phyloP scores from a whole-genome alignment of 2,888 invertebrate species.

The Platycnemis pennipes region DNA sequence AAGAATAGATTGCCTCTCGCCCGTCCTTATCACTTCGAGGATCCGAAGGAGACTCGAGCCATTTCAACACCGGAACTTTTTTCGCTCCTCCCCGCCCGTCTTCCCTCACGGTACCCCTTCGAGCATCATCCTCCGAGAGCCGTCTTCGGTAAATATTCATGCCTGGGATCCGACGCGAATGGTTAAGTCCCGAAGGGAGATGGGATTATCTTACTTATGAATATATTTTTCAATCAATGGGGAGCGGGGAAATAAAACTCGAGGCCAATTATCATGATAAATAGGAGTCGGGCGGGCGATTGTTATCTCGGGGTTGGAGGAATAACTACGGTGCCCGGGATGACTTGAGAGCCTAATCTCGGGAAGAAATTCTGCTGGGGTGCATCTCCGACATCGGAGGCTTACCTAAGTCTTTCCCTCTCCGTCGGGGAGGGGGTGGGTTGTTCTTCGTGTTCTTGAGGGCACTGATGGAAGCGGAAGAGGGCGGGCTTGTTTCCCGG shows the following conservation, averaged over 20 bases:
- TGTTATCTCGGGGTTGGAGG: background rate
- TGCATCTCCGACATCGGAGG: background rate
- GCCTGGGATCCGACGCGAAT: background rate
- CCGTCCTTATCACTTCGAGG: background rate
- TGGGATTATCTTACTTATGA: constrained; percentile 44
- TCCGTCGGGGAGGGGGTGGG: background rate
- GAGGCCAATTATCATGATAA: constrained; percentile 56
- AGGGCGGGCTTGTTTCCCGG: background rate
- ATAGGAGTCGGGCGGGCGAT: constrained; percentile 8
- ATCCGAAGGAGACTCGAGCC: background rate
- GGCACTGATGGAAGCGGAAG: background rate
- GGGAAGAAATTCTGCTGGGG: constrained; percentile 33
- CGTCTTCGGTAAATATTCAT: constrained; percentile 6
- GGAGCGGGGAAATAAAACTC: background rate
- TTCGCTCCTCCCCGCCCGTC: background rate
- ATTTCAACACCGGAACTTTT: background rate
- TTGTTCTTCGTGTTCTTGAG: background rate
- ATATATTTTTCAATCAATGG: constrained; percentile 50
- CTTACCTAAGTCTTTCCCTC: background rate
- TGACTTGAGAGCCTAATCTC: constrained; percentile 40
- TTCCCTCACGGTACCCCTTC: background rate
- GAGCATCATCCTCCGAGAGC: background rate
- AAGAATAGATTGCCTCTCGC: background rate
- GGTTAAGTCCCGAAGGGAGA: constrained; percentile 19
- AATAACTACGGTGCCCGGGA: constrained; percentile 23